Percentiles rank a stretch among this genome's conserved stretches.
Evolutionary conservation across 2,888 invertebrate genomes (phyloP).

Genomic region (Aricia artaxerxes): DNA sequence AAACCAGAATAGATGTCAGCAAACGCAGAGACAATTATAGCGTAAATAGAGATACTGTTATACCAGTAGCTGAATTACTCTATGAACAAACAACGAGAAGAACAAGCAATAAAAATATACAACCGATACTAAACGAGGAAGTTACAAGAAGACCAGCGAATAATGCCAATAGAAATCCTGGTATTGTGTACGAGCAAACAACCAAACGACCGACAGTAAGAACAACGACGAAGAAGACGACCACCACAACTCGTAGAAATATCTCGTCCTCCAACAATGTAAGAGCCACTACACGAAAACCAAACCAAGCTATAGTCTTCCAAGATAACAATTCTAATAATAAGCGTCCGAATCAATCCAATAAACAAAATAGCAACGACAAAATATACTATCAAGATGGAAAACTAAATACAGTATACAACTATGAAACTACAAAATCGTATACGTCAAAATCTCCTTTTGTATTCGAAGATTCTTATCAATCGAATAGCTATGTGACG

Average conservation of each 20-base stretch:
- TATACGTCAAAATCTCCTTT: constrained; percentile 35
- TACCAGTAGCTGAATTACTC: constrained; percentile 12
- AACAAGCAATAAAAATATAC: constrained; percentile 27
- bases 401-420: constrained; percentile 32
- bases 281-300: constrained; percentile 26
- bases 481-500: constrained; percentile 43
- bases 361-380: constrained; percentile 4
- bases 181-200: background rate
- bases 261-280: constrained; percentile 28
- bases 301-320: background rate
- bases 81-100: constrained; percentile 14
- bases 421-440: constrained; percentile 36
- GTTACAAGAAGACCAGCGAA: constrained; percentile 43
- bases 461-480: constrained; percentile 28
- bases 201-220: background rate
- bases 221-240: background rate
- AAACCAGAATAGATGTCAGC: background rate
- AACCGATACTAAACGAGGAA: constrained; percentile 40
- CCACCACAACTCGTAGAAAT: constrained; percentile 35
- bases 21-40: background rate
- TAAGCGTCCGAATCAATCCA: constrained; percentile 9
- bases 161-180: constrained; percentile 30
- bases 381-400: constrained; percentile 23
- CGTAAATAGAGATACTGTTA: background rate
- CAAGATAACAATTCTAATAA: constrained; percentile 4